Percentiles rank a stretch among this genome's conserved stretches.
Evolutionary conservation across 2,888 invertebrate species (phyloP).

Genomic region (Papilio protenor): DNA sequence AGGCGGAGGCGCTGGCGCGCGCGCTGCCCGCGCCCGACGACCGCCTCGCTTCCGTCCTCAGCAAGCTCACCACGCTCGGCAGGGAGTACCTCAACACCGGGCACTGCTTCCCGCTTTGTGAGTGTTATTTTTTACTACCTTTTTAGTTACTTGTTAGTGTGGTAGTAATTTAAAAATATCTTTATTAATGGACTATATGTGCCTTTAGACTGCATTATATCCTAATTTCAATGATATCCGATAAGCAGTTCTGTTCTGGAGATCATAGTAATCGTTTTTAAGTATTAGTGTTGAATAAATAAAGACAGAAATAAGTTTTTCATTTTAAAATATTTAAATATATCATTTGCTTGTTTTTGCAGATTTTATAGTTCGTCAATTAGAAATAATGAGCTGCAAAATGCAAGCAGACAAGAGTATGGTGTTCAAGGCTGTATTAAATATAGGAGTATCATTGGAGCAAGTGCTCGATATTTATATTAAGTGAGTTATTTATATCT

Average conservation of each 20-base stretch:
- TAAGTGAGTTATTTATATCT: conserved; percentile 79
- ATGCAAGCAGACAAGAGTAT: conserved; percentile 88
- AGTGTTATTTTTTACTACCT: conserved; percentile 56
- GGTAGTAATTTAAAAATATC: not conserved
- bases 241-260: too few relatives aligned
- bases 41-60: conserved; percentile 88
- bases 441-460: conserved; percentile 90
- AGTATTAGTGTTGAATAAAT: too few relatives aligned
- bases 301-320: not conserved
- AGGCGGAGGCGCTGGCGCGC: conserved; percentile 81
- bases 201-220: too few relatives aligned
- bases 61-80: conserved; percentile 90
- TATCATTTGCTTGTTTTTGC: conserved; percentile 59
- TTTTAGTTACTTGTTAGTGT: not conserved
- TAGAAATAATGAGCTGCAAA: conserved; percentile 91
- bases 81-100: conserved; percentile 92
- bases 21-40: conserved; percentile 76
- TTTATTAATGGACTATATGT: not conserved
- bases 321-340: not conserved
- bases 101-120: conserved; percentile 94
- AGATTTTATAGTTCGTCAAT: conserved; percentile 91
- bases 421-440: conserved; percentile 90
- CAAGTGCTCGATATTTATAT: conserved; percentile 93
- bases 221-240: too few relatives aligned
- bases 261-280: too few relatives aligned